Conservation (phyloP, 1,140 invertebrate species). For the Antheraea pernyi region DNA sequence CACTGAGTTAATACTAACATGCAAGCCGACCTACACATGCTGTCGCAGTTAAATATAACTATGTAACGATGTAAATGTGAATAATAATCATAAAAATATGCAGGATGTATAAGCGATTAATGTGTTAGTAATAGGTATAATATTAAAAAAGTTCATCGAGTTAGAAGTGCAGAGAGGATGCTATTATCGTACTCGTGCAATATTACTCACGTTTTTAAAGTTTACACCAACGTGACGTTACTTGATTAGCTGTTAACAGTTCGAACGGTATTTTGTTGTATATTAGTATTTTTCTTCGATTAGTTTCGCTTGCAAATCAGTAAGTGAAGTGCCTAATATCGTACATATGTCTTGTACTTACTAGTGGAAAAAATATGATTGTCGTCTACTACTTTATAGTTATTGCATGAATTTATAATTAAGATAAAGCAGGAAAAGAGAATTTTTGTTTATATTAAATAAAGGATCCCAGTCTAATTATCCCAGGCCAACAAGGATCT, state of each 20-base stretch:
- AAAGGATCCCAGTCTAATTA: no score
- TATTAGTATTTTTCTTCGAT: not conserved
- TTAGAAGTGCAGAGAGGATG: constrained; percentile 20
- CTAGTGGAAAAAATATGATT: no score
- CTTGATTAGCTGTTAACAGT: not conserved
- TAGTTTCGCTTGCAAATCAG: not conserved
- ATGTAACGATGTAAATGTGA: not conserved
- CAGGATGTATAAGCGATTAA: not conserved
- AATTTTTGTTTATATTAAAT: no score
- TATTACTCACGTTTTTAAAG: constrained; percentile 16
- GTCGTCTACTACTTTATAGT: no score
- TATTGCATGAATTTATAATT: no score
- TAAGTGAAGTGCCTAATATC: no score
- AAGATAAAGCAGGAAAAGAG: no score
- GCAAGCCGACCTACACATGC: no score
- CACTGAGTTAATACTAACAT: no score
- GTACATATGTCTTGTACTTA: no score
- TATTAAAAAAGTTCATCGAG: constrained; percentile 2
- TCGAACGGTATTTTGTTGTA: not conserved
- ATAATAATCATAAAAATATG: constrained; percentile 2
- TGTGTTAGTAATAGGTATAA: not conserved
- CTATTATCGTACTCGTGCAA: constrained; percentile 22
- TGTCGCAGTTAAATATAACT: no score
- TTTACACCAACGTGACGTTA: constrained; percentile 16
- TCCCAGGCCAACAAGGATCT: no score